phyloP scores from a whole-genome alignment of 2,888 invertebrate species.

The Pachydiplax longipennis region DNA sequence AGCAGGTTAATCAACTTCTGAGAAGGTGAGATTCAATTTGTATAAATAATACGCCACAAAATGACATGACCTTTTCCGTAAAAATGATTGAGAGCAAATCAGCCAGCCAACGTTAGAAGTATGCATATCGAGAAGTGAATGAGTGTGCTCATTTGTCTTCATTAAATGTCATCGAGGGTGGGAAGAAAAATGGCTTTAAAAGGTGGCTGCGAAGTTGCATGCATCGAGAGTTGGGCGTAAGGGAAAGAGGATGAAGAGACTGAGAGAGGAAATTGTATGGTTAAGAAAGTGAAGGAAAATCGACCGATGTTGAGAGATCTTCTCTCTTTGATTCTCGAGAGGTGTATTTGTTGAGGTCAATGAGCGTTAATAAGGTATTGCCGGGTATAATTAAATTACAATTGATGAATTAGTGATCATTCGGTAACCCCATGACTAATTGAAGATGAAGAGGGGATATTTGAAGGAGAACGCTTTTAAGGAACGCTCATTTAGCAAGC shows the following conservation, averaged over 20 bases:
- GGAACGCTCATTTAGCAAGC: no score
- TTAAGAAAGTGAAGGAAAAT: not conserved
- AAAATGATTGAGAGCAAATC: not conserved
- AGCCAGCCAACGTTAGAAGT: not conserved
- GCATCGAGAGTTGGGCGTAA: not conserved
- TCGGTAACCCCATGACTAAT: no score
- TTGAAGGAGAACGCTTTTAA: no score
- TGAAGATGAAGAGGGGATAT: no score
- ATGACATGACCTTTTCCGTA: not conserved
- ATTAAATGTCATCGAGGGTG: not conserved
- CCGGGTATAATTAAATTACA: no score
- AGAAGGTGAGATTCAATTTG: no score
- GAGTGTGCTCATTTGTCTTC: not conserved
- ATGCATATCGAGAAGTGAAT: not conserved
- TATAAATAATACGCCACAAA: not conserved
- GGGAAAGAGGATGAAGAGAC: not conserved
- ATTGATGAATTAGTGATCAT: no score
- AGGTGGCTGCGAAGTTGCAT: not conserved
- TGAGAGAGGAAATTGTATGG: not conserved
- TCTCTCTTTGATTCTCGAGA: no score
- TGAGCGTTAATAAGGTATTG: no score
- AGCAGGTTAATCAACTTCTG: no score
- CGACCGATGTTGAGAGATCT: no score
- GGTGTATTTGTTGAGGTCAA: no score
- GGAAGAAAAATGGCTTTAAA: not conserved